Evolutionary conservation across 2,113 vertebrate species (phyloP), one percentile per base, ranked within the genome.

Genomic region (Cyrtonyx montezumae): DNA sequence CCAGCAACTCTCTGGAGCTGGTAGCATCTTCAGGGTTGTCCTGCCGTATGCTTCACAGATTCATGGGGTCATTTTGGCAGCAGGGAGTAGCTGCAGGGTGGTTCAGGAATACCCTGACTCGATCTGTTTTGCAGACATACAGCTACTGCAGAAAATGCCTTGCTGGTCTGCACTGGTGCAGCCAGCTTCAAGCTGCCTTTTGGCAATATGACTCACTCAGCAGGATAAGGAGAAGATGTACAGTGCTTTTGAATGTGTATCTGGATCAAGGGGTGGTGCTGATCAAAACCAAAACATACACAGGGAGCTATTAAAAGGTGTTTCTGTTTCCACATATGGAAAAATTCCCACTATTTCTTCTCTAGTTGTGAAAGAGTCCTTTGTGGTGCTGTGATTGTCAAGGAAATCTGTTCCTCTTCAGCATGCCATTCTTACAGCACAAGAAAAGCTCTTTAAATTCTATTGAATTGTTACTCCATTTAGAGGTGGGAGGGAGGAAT

Each of bases 331-430:
- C 32, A 13, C n/a, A 4, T 36, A 56, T 46, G 69, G 76, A 90
- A 93, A 93, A 78, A 14, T n/a, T 70, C 74, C 19, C 14, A 32
- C 28, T 69, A 91, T 65, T 68, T 63, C 68, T 59, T 4, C 67
- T 56, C 67, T 75, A 26, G 56, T 58, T 81, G 46, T 63, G 53
- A 95, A 94, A 91, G 14, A 11, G 26, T 93, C 26, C 73, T 86
- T 93, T 93, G 83, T 91, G 37, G 55, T 88, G 43, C 42, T 56
- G 28, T 79, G 84, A 93, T 83, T 87, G 86, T 79, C 84, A 95
- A 89, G 75, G 73, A 95, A 95, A 94, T 90, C 25, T 67, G 78
- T 91, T 93, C 78, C 45, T 95, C 85, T 97, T 95, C 87, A 94
- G 49, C 22, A 53, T 84, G 69, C 37, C 73, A 53, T 94, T 91